Conservation (phyloP, 2,113 vertebrate species). For the Eolophus roseicapilla region DNA sequence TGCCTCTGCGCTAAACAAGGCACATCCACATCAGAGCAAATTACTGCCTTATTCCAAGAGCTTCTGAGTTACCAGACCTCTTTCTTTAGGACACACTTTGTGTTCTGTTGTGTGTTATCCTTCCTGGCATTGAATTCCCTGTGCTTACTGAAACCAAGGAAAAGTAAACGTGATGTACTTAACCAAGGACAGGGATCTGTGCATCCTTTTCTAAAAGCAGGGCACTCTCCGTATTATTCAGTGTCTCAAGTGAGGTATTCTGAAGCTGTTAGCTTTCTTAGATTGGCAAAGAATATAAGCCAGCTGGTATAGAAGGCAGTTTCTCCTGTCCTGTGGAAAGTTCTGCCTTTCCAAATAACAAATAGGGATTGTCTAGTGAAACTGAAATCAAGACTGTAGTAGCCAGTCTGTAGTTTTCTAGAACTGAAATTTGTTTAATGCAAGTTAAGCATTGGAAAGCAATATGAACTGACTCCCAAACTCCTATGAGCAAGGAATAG, state of each 20-base stretch:
- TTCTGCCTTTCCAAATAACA: background rate
- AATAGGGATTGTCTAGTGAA: background rate
- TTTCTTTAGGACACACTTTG: background rate
- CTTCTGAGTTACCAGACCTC: background rate
- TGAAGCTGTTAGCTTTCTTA: background rate
- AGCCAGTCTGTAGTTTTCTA: background rate
- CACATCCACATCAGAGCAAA: background rate
- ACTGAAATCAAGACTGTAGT: background rate
- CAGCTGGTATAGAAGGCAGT: background rate
- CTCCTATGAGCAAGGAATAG: background rate
- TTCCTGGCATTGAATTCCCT: background rate
- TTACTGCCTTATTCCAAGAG: background rate
- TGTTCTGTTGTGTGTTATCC: background rate
- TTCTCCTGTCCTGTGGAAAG: background rate
- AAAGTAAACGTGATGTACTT: background rate
- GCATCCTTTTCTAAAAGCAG: background rate
- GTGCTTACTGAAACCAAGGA: background rate
- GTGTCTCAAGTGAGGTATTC: background rate
- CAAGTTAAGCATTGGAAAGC: background rate
- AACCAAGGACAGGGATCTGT: background rate
- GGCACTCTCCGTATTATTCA: background rate
- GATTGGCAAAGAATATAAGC: background rate
- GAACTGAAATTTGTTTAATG: background rate
- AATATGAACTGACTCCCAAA: background rate
- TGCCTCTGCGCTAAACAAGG: background rate